phyloP scores from a whole-genome alignment of 2,888 invertebrate species.

The Caenorhabditis drosophilae region DNA sequence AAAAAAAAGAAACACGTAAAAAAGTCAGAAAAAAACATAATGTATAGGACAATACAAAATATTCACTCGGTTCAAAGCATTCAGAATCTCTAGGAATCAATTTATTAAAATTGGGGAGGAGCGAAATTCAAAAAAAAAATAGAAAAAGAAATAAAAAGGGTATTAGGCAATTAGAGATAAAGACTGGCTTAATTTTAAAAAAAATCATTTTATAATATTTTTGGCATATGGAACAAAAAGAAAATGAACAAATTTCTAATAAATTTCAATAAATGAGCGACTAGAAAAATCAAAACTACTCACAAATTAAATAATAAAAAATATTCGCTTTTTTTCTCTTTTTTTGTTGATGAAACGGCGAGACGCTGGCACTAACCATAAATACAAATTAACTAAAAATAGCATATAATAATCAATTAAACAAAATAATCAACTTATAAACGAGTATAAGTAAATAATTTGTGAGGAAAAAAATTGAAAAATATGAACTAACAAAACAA shows the following conservation, averaged over 20 bases:
- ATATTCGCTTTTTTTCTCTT: no score
- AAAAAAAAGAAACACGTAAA: no score
- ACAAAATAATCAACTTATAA: not conserved
- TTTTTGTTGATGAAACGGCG: constrained; percentile 15
- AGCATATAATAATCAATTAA: not conserved
- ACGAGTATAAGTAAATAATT: not conserved
- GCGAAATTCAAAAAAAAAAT: no score
- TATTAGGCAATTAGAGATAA: no score
- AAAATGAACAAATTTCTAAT: constrained; percentile 4
- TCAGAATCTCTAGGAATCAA: no score
- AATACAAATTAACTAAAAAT: not conserved
- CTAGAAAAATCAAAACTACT: constrained; percentile 8
- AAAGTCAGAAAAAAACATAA: no score
- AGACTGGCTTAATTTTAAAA: no score
- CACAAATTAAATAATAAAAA: not conserved
- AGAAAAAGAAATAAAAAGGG: no score
- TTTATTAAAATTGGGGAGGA: no score
- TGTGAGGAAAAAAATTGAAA: not conserved
- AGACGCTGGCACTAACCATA: constrained; percentile 32
- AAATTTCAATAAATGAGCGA: constrained; percentile 16
- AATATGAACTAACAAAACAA: not conserved
- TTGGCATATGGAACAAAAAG: constrained; percentile 1
- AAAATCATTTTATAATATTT: not conserved
- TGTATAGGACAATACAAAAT: no score
- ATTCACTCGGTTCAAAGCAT: no score